phyloP scores from a whole-genome alignment of 2,113 vertebrate genomes.

The Scatophagus argus region DNA sequence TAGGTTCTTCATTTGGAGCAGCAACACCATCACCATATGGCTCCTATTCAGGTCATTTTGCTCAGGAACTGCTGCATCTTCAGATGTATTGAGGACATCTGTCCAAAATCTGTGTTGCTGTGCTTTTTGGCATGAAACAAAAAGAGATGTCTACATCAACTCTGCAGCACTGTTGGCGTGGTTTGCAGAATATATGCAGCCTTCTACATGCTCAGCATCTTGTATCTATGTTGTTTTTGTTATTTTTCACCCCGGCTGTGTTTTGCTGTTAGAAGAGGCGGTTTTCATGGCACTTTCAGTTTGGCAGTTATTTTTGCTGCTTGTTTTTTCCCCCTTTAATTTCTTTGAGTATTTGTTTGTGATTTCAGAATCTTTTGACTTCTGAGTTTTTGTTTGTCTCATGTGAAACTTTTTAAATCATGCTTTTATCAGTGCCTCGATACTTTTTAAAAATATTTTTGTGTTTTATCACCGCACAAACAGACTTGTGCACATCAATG shows the following conservation, averaged over 20 bases:
- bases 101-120: constrained; percentile 4
- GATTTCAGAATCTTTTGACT: background rate
- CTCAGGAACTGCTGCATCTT: constrained; percentile 17
- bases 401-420: background rate
- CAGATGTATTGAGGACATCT: constrained; percentile 7
- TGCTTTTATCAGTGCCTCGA: background rate
- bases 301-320: constrained; percentile 26
- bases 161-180: constrained; percentile 18
- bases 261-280: background rate
- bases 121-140: background rate
- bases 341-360: constrained; percentile 6
- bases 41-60: constrained; percentile 39
- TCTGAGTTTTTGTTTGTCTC: background rate
- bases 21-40: constrained; percentile 16
- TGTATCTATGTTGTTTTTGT: background rate
- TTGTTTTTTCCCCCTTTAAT: constrained; percentile 1
- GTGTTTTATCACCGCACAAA: background rate
- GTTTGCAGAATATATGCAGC: constrained; percentile 5
- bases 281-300: constrained; percentile 2
- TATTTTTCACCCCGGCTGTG: constrained; percentile 11
- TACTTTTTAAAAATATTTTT: background rate
- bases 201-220: background rate
- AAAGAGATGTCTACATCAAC: background rate
- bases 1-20: constrained; percentile 58
- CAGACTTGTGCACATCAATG: too few relatives aligned